Evolutionary conservation across 2,797 vertebrate species (phyloP), one percentile per base, ranked within the genome.

Genomic region (Typhlichthys eigenmanni): DNA sequence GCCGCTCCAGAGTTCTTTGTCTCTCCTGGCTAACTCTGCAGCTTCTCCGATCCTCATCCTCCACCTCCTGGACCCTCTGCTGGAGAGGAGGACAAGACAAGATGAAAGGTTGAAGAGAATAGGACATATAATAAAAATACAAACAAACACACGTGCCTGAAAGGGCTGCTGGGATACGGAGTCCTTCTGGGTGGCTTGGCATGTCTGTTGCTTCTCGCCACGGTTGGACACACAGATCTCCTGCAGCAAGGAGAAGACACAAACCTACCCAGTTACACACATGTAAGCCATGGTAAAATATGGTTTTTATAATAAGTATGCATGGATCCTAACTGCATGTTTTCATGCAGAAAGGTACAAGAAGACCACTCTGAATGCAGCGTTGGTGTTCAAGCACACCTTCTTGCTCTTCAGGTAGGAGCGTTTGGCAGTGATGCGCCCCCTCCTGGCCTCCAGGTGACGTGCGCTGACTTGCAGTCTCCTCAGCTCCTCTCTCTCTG

Each of bases 321-420:
- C 9, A 43, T 43, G 7, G 38, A 43, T 2, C 7, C 8, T 8
- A 8, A 43, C 7, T 43, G 38, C 9, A 43, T 43, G 38, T 43
- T 7, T 43, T 43, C 7, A 43, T 29, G 38, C 38, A 43, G 38
- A 10, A 43, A 43, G 9, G 9, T 1, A 43, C 38, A 43, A 43
- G 38, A 43, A 43, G 9, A 43, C 38, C 38, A 43, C 38, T 43
- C 38, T 9, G 9, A 43, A 43, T 43, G 38, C 38, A 43, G 8
- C 24, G 24, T 43, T 43, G 7, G 38, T 43, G 38, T 43, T 43
- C 7, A 55, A 34, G 80, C 83, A 46, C 85, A 98, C 97, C 95
- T 93, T 96, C 86, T 99, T 99, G 88, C 95, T 96, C 91, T 93
- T 94, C 91, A 99, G 95, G 91, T 98, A 98, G 90, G 96, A 95